Evolutionary conservation across 2,888 invertebrate genomes (phyloP).

Genomic region (Ichneumoninae sp.): DNA sequence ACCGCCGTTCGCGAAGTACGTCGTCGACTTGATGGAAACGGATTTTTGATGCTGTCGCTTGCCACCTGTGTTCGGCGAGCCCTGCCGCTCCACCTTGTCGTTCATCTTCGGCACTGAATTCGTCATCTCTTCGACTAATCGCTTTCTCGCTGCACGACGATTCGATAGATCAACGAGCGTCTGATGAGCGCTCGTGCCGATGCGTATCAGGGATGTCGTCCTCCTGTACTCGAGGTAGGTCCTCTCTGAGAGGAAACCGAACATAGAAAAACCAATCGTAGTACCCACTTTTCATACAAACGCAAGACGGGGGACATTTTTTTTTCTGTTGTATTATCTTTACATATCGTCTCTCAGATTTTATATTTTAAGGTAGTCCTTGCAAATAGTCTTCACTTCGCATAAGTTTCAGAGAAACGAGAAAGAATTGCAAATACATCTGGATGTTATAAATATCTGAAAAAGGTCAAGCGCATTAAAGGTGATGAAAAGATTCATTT

Average conservation of each 20-base stretch:
- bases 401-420: too few relatives aligned
- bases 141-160: constrained; percentile 36
- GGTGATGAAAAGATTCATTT: too few relatives aligned
- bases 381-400: too few relatives aligned
- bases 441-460: too few relatives aligned
- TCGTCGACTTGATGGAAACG: constrained; percentile 74
- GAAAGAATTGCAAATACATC: too few relatives aligned
- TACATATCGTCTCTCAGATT: too few relatives aligned
- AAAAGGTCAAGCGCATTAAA: too few relatives aligned
- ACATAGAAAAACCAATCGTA: constrained; percentile 6
- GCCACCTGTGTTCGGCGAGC: constrained; percentile 79
- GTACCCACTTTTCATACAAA: not conserved
- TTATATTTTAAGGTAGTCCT: too few relatives aligned
- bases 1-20: constrained; percentile 71
- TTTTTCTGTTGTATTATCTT: too few relatives aligned
- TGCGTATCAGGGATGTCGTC: constrained; percentile 43
- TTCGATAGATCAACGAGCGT: constrained; percentile 37
- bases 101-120: constrained; percentile 82
- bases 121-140: constrained; percentile 76
- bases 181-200: constrained; percentile 21
- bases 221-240: constrained; percentile 59
- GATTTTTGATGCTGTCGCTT: constrained; percentile 70
- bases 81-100: constrained; percentile 80
- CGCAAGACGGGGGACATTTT: not conserved
- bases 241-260: constrained; percentile 46